These are phyloP conservation scores for Loriculus beryllinus DNA, from an alignment of 2,797 vertebrate species.

Conservation along the genomic window DNA sequence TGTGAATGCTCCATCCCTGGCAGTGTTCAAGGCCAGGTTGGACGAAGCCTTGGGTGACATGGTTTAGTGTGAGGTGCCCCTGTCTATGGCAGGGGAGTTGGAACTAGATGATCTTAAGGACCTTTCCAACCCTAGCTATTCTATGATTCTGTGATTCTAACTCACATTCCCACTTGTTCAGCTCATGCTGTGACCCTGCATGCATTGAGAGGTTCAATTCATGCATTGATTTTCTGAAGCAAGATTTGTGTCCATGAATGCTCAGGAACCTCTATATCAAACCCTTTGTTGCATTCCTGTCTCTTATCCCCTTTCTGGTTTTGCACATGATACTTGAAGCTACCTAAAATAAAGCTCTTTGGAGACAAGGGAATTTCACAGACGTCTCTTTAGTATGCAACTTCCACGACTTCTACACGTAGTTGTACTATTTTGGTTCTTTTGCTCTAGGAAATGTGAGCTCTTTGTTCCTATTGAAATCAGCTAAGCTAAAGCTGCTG, in stretches of 20 bases:
- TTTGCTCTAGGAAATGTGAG: background rate
- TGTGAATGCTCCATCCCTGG: no score
- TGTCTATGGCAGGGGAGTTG: no score
- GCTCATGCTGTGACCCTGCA: rapidly evolving
- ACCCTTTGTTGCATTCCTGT: background rate
- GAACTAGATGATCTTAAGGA: no score
- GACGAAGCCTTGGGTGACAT: no score
- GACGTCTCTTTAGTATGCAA: background rate
- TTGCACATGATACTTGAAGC: background rate
- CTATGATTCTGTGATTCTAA: no score
- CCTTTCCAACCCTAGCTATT: no score
- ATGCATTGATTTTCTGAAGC: background rate
- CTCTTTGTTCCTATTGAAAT: background rate
- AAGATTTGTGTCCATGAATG: background rate
- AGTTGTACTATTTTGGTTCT: background rate
- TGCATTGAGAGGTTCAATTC: background rate
- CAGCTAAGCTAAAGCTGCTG: background rate
- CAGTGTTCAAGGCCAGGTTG: no score
- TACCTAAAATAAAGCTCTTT: background rate
- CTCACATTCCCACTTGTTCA: background rate
- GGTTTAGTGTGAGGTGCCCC: no score
- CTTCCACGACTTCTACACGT: background rate
- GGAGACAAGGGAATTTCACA: background rate
- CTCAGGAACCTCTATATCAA: background rate
- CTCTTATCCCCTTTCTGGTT: background rate